Evolutionary conservation across 2,113 vertebrate species (phyloP).

Genomic region (Chloebia gouldiae): DNA sequence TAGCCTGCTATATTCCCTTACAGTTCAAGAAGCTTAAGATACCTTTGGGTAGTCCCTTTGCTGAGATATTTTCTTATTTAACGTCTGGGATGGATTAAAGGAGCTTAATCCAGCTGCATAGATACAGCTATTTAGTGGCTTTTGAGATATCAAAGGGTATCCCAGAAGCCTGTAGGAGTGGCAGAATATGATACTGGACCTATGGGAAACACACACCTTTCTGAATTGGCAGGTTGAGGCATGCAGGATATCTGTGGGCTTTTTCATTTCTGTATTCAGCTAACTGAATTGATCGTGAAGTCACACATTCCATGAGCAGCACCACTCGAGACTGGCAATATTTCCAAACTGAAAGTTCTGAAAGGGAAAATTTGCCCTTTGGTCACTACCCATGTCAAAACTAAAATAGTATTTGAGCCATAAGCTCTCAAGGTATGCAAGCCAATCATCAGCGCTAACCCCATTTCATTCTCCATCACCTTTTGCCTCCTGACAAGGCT

Average conservation of each 20-base stretch:
- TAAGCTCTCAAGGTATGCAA: neutral
- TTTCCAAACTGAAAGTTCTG: neutral
- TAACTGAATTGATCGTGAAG: neutral
- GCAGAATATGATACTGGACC: neutral
- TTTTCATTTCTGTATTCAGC: neutral
- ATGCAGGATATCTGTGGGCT: neutral
- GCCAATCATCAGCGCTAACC: neutral
- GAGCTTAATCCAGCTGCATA: neutral
- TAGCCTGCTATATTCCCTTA: neutral
- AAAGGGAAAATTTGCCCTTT: neutral
- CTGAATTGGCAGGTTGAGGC: neutral
- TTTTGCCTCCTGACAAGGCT: neutral
- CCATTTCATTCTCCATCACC: neutral
- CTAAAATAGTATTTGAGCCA: neutral
- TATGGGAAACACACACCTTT: neutral
- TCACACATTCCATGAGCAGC: neutral
- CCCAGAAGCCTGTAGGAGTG: neutral
- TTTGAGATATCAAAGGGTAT: neutral
- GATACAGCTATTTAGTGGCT: neutral
- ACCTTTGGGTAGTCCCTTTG: neutral
- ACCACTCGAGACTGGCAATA: neutral
- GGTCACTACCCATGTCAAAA: neutral
- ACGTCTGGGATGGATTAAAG: neutral
- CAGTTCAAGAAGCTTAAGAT: neutral
- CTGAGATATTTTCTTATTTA: neutral